Evolutionary conservation across 2,888 invertebrate species (phyloP).

Genomic region (Plebejus anna): DNA sequence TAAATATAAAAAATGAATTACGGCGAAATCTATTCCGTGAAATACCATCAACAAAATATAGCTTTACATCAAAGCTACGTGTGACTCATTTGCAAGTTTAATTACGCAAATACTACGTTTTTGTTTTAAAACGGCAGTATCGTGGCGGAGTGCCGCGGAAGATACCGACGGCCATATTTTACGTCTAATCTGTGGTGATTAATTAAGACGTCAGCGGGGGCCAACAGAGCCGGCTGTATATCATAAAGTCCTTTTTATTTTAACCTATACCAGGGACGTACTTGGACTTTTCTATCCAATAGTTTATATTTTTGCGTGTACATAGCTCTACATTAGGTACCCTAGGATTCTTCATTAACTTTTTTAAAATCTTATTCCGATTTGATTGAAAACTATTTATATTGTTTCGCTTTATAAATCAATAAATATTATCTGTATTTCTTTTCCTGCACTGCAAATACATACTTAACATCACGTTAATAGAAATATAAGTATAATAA

Average conservation of each 20-base stretch:
- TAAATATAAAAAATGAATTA: too few species aligned
- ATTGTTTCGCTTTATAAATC: too few species aligned
- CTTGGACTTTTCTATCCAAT: conserved; percentile 30
- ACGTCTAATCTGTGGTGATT: conserved; percentile 73
- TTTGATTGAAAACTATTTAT: too few species aligned
- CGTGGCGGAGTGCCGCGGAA: conserved; percentile 38
- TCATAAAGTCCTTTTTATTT: conserved; percentile 61
- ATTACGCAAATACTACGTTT: conserved; percentile 18
- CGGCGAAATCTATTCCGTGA: too few species aligned
- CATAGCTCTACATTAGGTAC: background rate
- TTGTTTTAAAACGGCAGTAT: conserved; percentile 19
- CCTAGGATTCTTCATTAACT: too few species aligned
- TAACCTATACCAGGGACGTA: conserved; percentile 54
- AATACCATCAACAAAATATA: background rate
- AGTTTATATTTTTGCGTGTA: background rate
- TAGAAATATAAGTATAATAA: too few species aligned
- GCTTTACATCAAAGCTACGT: background rate
- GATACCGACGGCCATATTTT: conserved; percentile 60
- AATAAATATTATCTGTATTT: too few species aligned
- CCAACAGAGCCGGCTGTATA: conserved; percentile 52
- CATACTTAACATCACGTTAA: too few species aligned
- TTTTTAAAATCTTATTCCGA: too few species aligned
- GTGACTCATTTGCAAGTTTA: conserved; percentile 15
- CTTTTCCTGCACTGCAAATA: too few species aligned
- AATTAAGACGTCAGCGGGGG: conserved; percentile 65